Percentiles rank a stretch among this genome's conserved stretches.
Conservation (phyloP, 1,140 invertebrate genomes). For the Melanaphis sacchari region DNA sequence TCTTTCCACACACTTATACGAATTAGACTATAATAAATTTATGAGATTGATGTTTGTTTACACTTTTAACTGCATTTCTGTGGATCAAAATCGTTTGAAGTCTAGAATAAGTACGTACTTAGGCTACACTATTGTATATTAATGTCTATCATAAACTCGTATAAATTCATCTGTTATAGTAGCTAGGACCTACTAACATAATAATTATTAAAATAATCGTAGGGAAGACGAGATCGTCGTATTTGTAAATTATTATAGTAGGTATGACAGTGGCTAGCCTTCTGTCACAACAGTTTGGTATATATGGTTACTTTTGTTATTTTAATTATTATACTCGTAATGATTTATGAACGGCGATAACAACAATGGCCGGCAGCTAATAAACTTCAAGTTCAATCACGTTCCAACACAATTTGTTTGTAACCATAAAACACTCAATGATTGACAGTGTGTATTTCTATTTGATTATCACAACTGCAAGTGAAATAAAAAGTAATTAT, state of each 20-base stretch:
- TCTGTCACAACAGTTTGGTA: background rate
- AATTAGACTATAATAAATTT: background rate
- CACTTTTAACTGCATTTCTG: background rate
- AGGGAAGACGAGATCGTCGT: background rate
- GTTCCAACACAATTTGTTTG: background rate
- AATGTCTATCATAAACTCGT: background rate
- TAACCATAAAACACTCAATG: background rate
- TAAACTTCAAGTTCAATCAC: background rate
- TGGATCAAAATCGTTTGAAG: background rate
- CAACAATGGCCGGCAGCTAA: background rate
- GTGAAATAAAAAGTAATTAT: background rate
- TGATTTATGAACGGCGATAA: background rate
- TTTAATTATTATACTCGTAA: background rate
- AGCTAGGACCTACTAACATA: too few relatives aligned
- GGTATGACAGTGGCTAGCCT: background rate
- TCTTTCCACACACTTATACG: background rate
- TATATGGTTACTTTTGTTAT: background rate
- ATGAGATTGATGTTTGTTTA: conserved; percentile 6
- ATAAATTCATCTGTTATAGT: background rate
- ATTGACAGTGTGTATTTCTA: background rate
- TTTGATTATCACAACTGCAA: background rate
- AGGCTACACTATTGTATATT: background rate
- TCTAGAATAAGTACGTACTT: background rate
- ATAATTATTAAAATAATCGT: background rate
- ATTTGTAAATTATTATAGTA: background rate